Evolutionary conservation across 2,888 invertebrate species (phyloP).

Genomic region (Dinocampus coccinellae): DNA sequence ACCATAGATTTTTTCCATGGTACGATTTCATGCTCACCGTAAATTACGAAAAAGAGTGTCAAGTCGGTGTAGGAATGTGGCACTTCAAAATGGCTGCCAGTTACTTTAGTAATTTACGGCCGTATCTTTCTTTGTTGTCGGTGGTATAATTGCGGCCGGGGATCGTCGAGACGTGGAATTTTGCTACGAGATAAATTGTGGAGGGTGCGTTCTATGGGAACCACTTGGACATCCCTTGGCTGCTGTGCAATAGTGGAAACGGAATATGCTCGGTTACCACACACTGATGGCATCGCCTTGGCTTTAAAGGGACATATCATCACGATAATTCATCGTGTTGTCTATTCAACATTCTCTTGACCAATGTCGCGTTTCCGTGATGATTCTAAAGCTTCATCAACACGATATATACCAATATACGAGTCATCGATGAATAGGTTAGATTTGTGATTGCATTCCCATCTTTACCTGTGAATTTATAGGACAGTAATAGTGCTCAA

Average conservation of each 20-base stretch:
- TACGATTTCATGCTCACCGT: slow-evolving; percentile 44
- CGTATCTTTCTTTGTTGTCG: slow-evolving; percentile 69
- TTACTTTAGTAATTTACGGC: slow-evolving; percentile 70
- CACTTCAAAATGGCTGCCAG: slow-evolving; percentile 83
- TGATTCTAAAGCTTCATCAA: not conserved
- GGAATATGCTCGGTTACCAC: slow-evolving; percentile 62
- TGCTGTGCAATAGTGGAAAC: slow-evolving; percentile 52
- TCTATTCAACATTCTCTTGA: not conserved
- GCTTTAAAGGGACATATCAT: slow-evolving; percentile 31
- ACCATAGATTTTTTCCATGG: slow-evolving; percentile 35
- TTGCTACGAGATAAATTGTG: slow-evolving; percentile 50
- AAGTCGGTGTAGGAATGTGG: slow-evolving; percentile 75
- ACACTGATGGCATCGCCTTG: slow-evolving; percentile 51
- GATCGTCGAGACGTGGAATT: slow-evolving; percentile 47
- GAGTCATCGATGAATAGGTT: slow-evolving; percentile 28
- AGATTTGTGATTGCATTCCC: slow-evolving; percentile 22
- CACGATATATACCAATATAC: not conserved
- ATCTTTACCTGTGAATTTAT: slow-evolving; percentile 27
- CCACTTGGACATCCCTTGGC: slow-evolving; percentile 44
- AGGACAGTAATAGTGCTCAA: slow-evolving; percentile 25
- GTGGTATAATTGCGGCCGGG: slow-evolving; percentile 52
- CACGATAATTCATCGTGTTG: slow-evolving; percentile 8
- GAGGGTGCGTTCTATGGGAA: slow-evolving; percentile 48
- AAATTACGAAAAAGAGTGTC: slow-evolving; percentile 66
- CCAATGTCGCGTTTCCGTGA: not conserved